phyloP scores from a whole-genome alignment of 2,113 vertebrate genomes.

The Spizaetus ornatus region DNA sequence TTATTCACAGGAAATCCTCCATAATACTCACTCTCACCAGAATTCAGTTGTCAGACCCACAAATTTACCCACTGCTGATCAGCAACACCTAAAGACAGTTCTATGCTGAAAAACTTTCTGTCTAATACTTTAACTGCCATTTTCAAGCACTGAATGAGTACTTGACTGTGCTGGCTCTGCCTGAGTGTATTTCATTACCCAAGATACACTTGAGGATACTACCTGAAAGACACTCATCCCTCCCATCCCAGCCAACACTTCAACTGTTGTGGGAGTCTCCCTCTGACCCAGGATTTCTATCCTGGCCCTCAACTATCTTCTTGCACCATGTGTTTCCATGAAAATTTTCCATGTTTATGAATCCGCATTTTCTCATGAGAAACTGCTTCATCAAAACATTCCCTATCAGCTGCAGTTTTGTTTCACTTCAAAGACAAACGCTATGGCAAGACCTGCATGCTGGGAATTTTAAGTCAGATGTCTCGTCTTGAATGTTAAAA shows the following conservation, averaged over 20 bases:
- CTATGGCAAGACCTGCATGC: not conserved
- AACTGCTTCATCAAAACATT: slow-evolving; percentile 7
- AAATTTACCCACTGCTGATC: not conserved
- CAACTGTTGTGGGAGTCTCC: not conserved
- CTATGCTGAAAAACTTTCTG: not conserved
- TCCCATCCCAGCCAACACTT: not conserved
- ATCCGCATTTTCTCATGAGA: slow-evolving; percentile 30
- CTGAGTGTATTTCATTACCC: not conserved
- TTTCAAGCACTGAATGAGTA: not conserved
- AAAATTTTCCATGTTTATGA: slow-evolving; percentile 1
- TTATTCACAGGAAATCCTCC: not conserved
- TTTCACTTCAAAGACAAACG: slow-evolving; percentile 26
- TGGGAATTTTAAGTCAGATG: slow-evolving; percentile 37
- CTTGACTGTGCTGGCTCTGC: not conserved
- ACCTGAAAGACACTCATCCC: not conserved
- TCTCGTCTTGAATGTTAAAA: not conserved
- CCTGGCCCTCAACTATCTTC: not conserved
- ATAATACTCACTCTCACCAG: not conserved
- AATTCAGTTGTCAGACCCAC: not conserved
- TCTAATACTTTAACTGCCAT: not conserved
- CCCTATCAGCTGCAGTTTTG: not conserved
- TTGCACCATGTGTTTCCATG: not conserved
- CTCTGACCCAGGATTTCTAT: not conserved
- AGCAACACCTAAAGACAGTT: not conserved
- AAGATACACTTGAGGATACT: not conserved